Conservation (phyloP, 2,888 invertebrate genomes). For the Eilema sororculum region DNA sequence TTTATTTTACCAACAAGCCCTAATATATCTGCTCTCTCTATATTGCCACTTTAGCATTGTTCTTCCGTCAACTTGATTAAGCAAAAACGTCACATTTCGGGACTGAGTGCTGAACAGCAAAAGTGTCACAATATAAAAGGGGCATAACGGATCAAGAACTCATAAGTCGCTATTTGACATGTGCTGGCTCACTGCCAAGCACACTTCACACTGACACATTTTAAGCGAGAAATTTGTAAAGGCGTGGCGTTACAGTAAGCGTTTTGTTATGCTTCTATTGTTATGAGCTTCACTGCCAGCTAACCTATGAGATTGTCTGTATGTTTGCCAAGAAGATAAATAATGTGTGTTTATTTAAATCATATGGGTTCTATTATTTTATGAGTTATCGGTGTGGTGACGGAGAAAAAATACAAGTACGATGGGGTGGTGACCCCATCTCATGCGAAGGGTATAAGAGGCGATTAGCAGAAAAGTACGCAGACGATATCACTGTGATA, state of each 20-base stretch:
- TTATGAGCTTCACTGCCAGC: not conserved
- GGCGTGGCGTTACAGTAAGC: not conserved
- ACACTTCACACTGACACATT: conserved; percentile 3
- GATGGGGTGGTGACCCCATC: too few species aligned
- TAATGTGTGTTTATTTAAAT: too few species aligned
- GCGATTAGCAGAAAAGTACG: too few species aligned
- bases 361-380: too few species aligned
- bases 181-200: conserved; percentile 12
- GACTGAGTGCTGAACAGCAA: not conserved
- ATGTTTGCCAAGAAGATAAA: too few species aligned
- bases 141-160: not conserved
- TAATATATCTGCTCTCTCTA: not conserved
- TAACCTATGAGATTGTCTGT: not conserved
- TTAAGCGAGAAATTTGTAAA: not conserved
- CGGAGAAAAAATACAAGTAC: too few species aligned
- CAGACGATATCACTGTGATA: too few species aligned
- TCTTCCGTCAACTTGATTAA: not conserved
- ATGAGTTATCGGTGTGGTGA: too few species aligned
- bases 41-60: not conserved
- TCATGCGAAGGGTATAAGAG: too few species aligned
- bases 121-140: conserved; percentile 9
- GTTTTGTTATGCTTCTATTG: not conserved
- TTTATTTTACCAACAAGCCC: not conserved
- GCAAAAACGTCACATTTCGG: not conserved
- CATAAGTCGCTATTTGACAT: conserved; percentile 4